Evolutionary conservation across 35 echinoderm and acorn worm genomes (phyloP), one percentile per base, ranked within the genome.

Genomic region (Amphiura filiformis): DNA sequence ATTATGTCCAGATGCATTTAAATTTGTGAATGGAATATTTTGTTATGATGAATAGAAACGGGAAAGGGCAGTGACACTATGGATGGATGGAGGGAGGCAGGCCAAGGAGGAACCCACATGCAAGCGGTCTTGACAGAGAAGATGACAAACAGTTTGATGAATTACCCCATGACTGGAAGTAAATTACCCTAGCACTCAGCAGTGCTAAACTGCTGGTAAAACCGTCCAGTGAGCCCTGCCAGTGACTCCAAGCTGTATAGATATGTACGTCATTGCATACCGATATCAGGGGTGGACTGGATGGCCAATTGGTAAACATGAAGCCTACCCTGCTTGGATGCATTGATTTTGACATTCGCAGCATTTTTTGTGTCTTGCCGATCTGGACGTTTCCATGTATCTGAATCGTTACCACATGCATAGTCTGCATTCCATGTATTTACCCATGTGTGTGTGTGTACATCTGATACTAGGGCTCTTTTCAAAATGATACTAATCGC

Each of bases 301-400:
- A 70, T n/a, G 61, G 61, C 15, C 61, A 70, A 70, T 70, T 70
- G 61, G 61, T 70, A 70, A 70, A 70, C 61, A 70, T 23, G 17
- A 70, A n/a, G 61, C 7, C 61, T 70, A 13, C 61, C 7, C 15
- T 70, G 61, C 61, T 70, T 70, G 61, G 61, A 70, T 70, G 61
- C 61, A 70, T 70, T 70, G 1, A 70, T 70, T 70, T n/a, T 70
- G 11, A 30, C 61, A 70, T 70, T 70, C 61, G 26, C 15, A 30
- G 28, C 61, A 70, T 70, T 70, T 47, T 70, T 70, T 70, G 61
- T 70, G 11, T 70, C 11, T 2, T 18, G 61, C 9, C 11, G 28
- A 70, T 70, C 61, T 15, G 61, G 26, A 70, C 7, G 61, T n/a
- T 70, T n/a, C n/a, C n/a, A n/a, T 70, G 28, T 70, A 5, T 26